Percentiles rank a stretch among this genome's conserved stretches.
phyloP scores from a whole-genome alignment of 1,140 invertebrate species.

The Nasonia longicornis region DNA sequence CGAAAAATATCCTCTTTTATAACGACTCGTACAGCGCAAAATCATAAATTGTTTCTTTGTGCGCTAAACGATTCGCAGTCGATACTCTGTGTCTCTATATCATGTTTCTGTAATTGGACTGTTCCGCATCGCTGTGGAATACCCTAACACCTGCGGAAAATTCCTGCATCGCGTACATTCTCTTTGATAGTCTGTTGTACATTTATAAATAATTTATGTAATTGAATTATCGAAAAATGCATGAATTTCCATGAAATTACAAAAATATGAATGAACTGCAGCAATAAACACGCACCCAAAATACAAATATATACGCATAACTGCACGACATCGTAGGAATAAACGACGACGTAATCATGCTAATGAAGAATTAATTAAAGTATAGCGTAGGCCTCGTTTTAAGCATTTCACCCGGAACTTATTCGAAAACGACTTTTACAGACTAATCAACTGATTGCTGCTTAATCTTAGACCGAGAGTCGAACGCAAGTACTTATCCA shows the following conservation, averaged over 20 bases:
- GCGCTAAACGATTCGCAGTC: too few relatives aligned
- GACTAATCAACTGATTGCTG: slow-evolving; percentile 3
- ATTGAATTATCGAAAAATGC: too few relatives aligned
- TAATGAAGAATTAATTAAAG: not conserved
- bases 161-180: not conserved
- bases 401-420: not conserved
- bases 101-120: not conserved
- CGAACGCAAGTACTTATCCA: not conserved
- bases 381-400: not conserved
- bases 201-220: too few relatives aligned
- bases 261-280: too few relatives aligned
- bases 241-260: too few relatives aligned
- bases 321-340: too few relatives aligned
- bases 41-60: not conserved
- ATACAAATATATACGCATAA: too few relatives aligned
- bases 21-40: not conserved
- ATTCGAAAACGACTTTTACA: not conserved
- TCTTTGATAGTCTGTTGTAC: not conserved
- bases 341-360: not conserved
- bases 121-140: not conserved
- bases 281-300: too few relatives aligned
- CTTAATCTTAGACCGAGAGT: not conserved
- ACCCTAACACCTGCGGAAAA: not conserved
- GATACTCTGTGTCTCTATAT: not conserved
- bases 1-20: too few relatives aligned